Base-by-base conservation (phyloP, 2,888 invertebrate genomes). In the Leucoma salicis region DNA sequence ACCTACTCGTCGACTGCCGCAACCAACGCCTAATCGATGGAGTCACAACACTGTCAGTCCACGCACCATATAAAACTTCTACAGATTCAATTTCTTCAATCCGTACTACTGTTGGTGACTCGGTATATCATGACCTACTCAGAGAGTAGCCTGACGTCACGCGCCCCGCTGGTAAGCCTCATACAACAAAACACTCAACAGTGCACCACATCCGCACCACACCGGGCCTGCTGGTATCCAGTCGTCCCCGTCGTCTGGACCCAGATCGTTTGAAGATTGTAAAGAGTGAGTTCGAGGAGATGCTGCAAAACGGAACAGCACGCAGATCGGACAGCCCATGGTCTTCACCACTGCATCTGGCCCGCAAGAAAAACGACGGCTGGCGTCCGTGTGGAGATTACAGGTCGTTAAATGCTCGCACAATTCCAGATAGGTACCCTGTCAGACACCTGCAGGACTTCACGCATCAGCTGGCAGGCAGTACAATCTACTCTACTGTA, bases 381-480 rank as follows among this genome's bases (percentile, higher is more conserved):
- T 43, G 43, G 43, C 43, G 43, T 14, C 43, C 43, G 10, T 43
- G 43, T 8, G 42, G 42, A 1, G 41, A 42, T 8, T 42, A 42
- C 8, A 31, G 41, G 10, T 11, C 18, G 3, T n/a, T 35, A 7
- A 42, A 42, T 14, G 41, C 41, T 11, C 31, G 32, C 7, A 41
- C 41, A n/a, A 35, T 38, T 2, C 37, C 31, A 12, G 39, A 45
- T 14, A 25, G 24, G 11, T 42, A 43, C 16, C 42, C 42, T 1
- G 25, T 43, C 16, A 14, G 27, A 10, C 43, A 39, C 14, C 28
- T 43, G 1, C 29, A 43, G 1, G 43, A 39, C 18, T 43, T 35
- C 29, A 15, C 37, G 1, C 34, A 43, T 13, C 31, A 21, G 16
- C 21, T 35, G n/a, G 12, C 39, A 11, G 32, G 36, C 14, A 28